Percentiles rank a stretch among this genome's conserved stretches.
Evolutionary conservation across 2,888 invertebrate species (phyloP).

Genomic region (Nephrotoma flavescens): DNA sequence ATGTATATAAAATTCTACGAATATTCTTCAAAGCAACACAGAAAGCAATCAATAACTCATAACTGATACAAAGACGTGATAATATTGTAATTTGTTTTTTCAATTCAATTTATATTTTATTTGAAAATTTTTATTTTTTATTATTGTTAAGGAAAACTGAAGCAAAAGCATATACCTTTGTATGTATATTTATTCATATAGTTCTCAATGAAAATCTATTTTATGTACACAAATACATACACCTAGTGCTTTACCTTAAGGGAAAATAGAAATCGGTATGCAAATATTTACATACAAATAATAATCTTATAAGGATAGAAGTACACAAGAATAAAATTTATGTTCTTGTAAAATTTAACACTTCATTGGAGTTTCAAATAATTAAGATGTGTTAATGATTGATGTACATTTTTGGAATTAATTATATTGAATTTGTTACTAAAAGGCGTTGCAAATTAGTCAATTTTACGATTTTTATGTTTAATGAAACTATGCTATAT

Average conservation of each 20-base stretch:
- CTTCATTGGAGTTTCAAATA: not conserved
- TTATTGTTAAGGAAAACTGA: not conserved
- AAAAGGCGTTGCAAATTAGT: too few species aligned
- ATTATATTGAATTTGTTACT: not conserved
- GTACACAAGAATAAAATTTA: not conserved
- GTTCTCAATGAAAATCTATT: not conserved
- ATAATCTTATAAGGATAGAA: not conserved
- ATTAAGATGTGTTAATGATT: not conserved
- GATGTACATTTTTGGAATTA: not conserved
- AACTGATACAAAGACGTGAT: not conserved
- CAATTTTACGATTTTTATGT: too few species aligned
- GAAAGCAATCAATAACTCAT: not conserved
- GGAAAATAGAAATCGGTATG: not conserved
- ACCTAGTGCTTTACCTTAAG: not conserved
- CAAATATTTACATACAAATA: not conserved
- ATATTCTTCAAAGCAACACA: not conserved
- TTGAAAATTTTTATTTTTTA: not conserved
- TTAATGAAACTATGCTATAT: too few species aligned
- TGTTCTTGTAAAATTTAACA: not conserved
- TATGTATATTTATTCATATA: not conserved
- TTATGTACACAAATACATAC: not conserved
- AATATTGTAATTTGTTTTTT: not conserved
- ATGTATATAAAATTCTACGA: not conserved
- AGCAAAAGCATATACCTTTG: not conserved
- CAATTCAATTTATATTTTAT: not conserved